A percentile compares a stretch with the other conserved stretches of the same genome.
phyloP scores from a whole-genome alignment of 1,140 invertebrate species.

The Marisa cornuarietis region DNA sequence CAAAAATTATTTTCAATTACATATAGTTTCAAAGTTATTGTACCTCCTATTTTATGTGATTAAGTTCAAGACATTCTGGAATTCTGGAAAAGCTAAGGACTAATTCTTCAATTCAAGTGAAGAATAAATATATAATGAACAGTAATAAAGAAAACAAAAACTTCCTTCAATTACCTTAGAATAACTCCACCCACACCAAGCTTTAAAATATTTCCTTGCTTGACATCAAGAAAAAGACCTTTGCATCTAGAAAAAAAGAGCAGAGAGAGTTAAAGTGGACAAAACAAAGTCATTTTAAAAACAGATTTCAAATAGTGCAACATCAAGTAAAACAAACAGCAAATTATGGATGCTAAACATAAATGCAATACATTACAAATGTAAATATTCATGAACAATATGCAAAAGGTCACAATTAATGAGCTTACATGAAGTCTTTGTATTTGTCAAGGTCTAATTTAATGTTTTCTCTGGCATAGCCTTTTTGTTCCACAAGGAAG shows the following conservation, averaged over 20 bases:
- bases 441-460: constrained; percentile 37
- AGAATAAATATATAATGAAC: constrained; percentile 1
- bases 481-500: constrained; percentile 73
- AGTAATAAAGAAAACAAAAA: background rate
- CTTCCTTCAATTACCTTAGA: constrained; percentile 57
- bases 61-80: background rate
- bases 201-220: constrained; percentile 79
- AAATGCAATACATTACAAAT: too few relatives aligned
- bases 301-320: background rate
- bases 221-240: constrained; percentile 79
- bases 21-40: background rate
- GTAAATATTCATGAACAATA: background rate
- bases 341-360: too few relatives aligned
- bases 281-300: background rate
- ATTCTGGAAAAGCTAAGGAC: background rate
- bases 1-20: too few relatives aligned
- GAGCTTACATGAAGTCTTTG: constrained; percentile 51
- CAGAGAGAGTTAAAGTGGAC: background rate
- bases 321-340: background rate
- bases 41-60: background rate
- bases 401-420: too few relatives aligned
- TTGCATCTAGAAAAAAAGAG: constrained; percentile 66
- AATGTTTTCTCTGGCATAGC: constrained; percentile 65
- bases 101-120: background rate
- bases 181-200: constrained; percentile 73